A percentile compares a stretch with the other conserved stretches of the same genome.
phyloP scores from a whole-genome alignment of 2,888 invertebrate species.

The Lasioglossum zephyrum region DNA sequence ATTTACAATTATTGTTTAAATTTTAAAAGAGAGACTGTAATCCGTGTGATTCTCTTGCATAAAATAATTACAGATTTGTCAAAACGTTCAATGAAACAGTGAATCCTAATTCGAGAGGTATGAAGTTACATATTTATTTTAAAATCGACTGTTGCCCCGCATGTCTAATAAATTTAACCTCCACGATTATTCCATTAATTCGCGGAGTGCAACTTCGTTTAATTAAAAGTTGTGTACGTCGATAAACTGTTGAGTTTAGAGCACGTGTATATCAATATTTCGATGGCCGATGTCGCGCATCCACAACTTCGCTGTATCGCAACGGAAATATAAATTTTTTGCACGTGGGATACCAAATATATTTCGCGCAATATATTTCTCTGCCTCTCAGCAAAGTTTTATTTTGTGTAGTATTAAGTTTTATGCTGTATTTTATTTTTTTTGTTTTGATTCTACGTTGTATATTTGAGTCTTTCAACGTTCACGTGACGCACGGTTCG shows the following conservation, averaged over 20 bases:
- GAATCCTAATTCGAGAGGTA: not conserved
- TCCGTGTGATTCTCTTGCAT: not conserved
- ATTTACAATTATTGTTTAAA: not conserved
- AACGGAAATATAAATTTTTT: not conserved
- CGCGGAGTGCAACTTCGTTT: not conserved
- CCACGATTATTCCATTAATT: not conserved
- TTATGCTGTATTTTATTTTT: not conserved
- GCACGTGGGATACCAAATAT: not conserved
- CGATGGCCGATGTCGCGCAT: not conserved
- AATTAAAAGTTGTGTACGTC: not conserved
- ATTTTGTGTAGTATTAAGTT: not conserved
- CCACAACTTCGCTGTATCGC: not conserved
- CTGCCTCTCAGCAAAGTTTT: not conserved
- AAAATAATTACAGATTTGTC: not conserved
- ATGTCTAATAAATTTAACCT: not conserved
- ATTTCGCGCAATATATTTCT: not conserved
- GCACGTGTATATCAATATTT: not conserved
- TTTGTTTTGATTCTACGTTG: not conserved
- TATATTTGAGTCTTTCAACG: not conserved
- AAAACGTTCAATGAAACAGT: not conserved
- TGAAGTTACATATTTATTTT: not conserved
- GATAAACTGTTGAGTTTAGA: conserved; percentile 3
- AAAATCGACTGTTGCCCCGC: not conserved
- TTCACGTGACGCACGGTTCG: not conserved
- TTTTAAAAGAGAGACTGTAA: not conserved